Conservation (phyloP, 2,113 vertebrate species). For the Cyanocitta stelleri region DNA sequence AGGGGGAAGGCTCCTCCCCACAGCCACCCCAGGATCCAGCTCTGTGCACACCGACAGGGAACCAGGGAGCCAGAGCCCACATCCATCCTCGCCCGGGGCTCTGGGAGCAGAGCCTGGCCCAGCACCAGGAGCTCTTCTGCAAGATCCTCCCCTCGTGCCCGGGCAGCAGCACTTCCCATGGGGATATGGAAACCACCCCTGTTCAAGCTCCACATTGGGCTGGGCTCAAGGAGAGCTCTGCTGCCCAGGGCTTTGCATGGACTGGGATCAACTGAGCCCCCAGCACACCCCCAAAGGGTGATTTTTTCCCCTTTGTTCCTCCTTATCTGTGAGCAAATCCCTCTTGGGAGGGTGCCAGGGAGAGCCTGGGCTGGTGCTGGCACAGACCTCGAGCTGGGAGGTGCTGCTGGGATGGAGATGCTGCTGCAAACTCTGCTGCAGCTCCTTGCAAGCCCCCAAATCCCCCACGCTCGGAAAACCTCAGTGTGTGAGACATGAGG, state of each 20-base stretch:
- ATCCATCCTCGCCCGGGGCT: neutral
- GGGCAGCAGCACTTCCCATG: neutral
- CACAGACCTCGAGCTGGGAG: neutral
- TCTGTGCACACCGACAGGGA: neutral
- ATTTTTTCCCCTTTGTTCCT: neutral
- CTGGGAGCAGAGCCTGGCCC: neutral
- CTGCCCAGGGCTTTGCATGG: neutral
- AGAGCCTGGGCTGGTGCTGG: neutral
- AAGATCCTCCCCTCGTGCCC: neutral
- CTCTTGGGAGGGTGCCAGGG: neutral
- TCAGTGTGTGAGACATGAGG: accelerated
- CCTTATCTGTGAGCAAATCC: neutral
- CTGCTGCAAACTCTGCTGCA: neutral
- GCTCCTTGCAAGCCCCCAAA: neutral
- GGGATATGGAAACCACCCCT: neutral
- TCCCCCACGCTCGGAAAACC: neutral
- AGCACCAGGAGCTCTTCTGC: neutral
- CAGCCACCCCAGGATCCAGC: accelerated
- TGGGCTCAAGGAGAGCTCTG: neutral
- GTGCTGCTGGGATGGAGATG: neutral
- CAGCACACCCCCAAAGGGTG: neutral
- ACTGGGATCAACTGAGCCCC: accelerated
- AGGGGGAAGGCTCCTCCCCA: neutral
- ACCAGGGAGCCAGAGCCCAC: neutral
- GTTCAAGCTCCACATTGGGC: neutral